A percentile compares a stretch with the other conserved stretches of the same genome.
phyloP scores from a whole-genome alignment of 1,140 invertebrate species.

The Papilio aristodemus region DNA sequence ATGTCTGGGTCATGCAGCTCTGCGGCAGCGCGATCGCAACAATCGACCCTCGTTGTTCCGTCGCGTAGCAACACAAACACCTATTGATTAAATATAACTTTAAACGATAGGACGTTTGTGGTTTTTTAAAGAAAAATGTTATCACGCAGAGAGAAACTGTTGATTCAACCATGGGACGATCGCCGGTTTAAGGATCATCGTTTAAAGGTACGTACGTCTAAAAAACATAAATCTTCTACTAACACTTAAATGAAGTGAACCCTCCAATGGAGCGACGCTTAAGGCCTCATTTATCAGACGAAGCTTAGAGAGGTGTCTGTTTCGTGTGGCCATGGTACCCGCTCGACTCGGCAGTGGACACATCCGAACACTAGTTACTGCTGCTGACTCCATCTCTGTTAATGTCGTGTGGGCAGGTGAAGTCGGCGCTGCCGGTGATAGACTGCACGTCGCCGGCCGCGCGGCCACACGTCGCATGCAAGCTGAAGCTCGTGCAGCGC shows the following conservation, averaged over 20 bases:
- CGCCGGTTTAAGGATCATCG: conserved; percentile 77
- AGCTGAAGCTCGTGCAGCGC: conserved; percentile 82
- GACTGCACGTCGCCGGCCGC: conserved; percentile 76
- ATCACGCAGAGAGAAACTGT: conserved; percentile 77
- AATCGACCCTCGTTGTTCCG: too few species aligned
- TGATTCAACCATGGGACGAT: conserved; percentile 78
- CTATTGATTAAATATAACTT: conserved; percentile 23
- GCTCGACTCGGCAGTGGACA: background rate
- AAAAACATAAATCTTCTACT: too few species aligned
- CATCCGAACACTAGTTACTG: too few species aligned
- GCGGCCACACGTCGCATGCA: conserved; percentile 79
- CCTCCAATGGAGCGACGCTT: too few species aligned
- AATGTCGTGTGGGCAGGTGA: conserved; percentile 76
- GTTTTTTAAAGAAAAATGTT: conserved; percentile 57
- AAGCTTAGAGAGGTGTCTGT: too few species aligned
- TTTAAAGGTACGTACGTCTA: conserved; percentile 64
- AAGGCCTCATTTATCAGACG: too few species aligned
- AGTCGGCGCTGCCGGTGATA: conserved; percentile 80
- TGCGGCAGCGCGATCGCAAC: too few species aligned
- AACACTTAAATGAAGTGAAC: too few species aligned
- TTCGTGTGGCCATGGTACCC: too few species aligned
- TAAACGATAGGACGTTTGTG: background rate
- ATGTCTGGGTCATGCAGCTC: too few species aligned
- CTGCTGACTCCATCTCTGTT: too few species aligned
- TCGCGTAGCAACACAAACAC: background rate